phyloP scores from a whole-genome alignment of 2,113 vertebrate species.

The Psettodes erumei region DNA sequence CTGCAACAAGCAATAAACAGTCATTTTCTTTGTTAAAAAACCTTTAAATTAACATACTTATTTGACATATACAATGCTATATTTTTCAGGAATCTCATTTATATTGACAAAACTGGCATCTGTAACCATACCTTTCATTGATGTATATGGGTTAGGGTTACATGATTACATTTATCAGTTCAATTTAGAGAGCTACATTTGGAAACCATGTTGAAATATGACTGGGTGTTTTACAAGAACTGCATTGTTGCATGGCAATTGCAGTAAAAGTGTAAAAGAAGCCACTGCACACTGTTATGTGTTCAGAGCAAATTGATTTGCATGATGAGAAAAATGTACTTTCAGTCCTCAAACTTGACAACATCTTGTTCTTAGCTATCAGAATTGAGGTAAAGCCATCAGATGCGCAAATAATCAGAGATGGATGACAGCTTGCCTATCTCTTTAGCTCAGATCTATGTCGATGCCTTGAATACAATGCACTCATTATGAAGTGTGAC shows the following conservation, averaged over 20 bases:
- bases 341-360: neutral
- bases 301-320: neutral
- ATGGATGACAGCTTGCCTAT: constrained; percentile 24
- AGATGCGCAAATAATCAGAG: constrained; percentile 21
- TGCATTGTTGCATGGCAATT: neutral
- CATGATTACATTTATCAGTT: neutral
- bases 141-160: neutral
- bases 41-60: neutral
- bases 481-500: constrained; percentile 59
- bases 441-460: constrained; percentile 39
- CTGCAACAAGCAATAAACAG: neutral
- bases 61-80: neutral
- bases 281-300: neutral
- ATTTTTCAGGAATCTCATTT: neutral
- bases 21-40: neutral
- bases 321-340: neutral
- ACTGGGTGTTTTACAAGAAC: neutral
- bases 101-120: neutral
- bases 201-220: neutral
- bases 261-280: neutral
- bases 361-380: too few species aligned
- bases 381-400: constrained; percentile 3
- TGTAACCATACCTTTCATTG: neutral
- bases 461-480: constrained; percentile 52
- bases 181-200: neutral